Conservation (phyloP, 2,888 invertebrate genomes). For the Lycaena phlaeas region DNA sequence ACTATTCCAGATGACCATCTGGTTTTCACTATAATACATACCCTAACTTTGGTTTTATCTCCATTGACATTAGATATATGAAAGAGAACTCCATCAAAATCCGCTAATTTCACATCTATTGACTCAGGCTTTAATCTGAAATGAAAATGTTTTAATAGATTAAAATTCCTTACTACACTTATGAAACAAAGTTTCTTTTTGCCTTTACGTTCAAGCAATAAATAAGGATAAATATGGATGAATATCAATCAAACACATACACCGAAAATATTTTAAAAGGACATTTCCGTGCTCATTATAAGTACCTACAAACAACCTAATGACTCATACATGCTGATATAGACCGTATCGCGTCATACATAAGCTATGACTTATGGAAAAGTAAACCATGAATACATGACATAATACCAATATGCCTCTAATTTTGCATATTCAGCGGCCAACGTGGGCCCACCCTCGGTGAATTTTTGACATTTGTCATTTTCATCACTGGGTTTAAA, state of each 20-base stretch:
- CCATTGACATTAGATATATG: conserved; percentile 97
- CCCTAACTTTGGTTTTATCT: conserved; percentile 97
- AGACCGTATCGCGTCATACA: conserved; percentile 52
- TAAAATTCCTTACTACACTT: too few relatives aligned
- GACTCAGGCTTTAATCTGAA: conserved; percentile 94
- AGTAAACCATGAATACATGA: conserved; percentile 24
- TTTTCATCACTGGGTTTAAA: conserved; percentile 22
- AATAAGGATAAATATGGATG: too few relatives aligned
- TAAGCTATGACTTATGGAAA: conserved; percentile 32
- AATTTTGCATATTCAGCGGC: conserved; percentile 29
- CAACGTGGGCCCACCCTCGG: conserved; percentile 67
- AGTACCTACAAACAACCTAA: conserved; percentile 48
- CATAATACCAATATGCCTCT: conserved; percentile 18
- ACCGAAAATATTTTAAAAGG: conserved; percentile 52
- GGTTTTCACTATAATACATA: conserved; percentile 77
- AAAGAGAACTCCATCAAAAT: conserved; percentile 99
- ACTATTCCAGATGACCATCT: too few relatives aligned
- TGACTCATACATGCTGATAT: conserved; percentile 62
- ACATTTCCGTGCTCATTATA: conserved; percentile 52
- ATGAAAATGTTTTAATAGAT: too few relatives aligned
- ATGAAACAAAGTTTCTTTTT: too few relatives aligned
- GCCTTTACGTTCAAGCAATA: too few relatives aligned
- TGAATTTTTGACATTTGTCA: conserved; percentile 63
- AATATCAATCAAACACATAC: too few relatives aligned
- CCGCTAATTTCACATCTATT: conserved; percentile 94